These are phyloP conservation scores for Macroramphosus scolopax DNA, from an alignment of 2,797 vertebrate genomes.

Conservation along the genomic window DNA sequence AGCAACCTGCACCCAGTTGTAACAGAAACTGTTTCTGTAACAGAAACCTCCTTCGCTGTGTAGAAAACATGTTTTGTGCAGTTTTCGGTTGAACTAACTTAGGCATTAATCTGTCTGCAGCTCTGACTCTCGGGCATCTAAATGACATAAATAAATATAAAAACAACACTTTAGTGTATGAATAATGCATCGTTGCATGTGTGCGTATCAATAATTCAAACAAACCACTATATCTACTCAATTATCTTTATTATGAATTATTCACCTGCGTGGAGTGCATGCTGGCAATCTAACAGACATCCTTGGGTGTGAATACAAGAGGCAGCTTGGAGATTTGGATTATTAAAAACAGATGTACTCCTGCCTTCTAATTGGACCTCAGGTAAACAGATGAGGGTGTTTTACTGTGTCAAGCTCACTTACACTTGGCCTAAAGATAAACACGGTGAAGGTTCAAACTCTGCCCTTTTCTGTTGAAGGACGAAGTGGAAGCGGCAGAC, in stretches of 20 bases:
- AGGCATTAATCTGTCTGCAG: slow-evolving; percentile 29
- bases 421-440: too few relatives aligned
- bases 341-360: slow-evolving; percentile 27
- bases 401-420: too few relatives aligned
- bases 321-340: slow-evolving; percentile 44
- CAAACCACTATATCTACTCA: slow-evolving; percentile 90
- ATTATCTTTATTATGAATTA: slow-evolving; percentile 93
- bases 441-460: slow-evolving; percentile 11
- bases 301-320: slow-evolving; percentile 61
- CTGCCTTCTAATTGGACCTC: slow-evolving; percentile 41
- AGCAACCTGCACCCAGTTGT: too few relatives aligned
- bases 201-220: slow-evolving; percentile 93
- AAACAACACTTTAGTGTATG: slow-evolving; percentile 81
- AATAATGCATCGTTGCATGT: slow-evolving; percentile 92
- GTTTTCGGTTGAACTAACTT: slow-evolving; percentile 24
- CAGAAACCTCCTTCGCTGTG: slow-evolving; percentile 1
- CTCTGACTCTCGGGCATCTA: slow-evolving; percentile 52
- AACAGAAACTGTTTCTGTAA: too few relatives aligned
- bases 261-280: slow-evolving; percentile 78
- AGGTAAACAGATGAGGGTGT: slow-evolving; percentile 38
- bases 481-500: slow-evolving; percentile 99
- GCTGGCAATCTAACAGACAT: slow-evolving; percentile 49
- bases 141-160: slow-evolving; percentile 78
- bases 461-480: slow-evolving; percentile 65
- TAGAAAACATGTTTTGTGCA: slow-evolving; percentile 4